A percentile compares a stretch with the other conserved stretches of the same genome.
Conservation (phyloP, 2,113 vertebrate genomes). For the Leucopternis melanops region DNA sequence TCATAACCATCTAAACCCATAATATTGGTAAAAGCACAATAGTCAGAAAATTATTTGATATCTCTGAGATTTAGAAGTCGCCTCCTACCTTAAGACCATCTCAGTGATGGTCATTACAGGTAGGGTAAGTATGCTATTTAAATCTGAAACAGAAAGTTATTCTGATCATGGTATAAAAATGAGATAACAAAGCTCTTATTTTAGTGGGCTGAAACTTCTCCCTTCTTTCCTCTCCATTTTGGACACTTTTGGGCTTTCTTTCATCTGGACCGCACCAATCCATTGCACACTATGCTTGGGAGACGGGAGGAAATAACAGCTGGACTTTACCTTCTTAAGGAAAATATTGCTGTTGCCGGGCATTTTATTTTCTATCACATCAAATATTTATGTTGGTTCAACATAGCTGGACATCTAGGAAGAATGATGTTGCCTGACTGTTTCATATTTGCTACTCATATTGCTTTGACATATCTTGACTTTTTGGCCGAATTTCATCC, state of each 20-base stretch:
- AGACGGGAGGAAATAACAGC: background rate
- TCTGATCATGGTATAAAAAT: background rate
- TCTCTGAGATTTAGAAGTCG: background rate
- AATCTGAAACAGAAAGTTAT: background rate
- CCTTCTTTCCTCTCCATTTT: background rate
- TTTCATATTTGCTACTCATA: background rate
- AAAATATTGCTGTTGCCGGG: background rate
- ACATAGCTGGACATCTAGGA: background rate
- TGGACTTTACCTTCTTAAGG: background rate
- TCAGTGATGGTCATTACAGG: background rate
- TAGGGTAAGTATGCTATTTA: background rate
- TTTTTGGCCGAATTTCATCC: constrained; percentile 43
- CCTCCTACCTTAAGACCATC: background rate
- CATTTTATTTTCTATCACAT: background rate
- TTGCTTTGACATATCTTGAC: constrained; percentile 28
- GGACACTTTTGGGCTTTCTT: background rate
- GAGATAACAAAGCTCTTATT: background rate
- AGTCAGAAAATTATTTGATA: background rate
- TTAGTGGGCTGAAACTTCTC: background rate
- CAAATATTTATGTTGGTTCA: background rate
- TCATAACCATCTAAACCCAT: background rate
- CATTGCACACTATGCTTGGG: background rate
- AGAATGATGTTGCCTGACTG: constrained; percentile 1
- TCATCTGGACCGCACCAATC: background rate
- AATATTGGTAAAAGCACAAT: background rate